A percentile compares a stretch with the other conserved stretches of the same genome.
These are phyloP conservation scores for Mycetomoellerius zeteki DNA, from an alignment of 1,140 invertebrate genomes.

Conservation along the genomic window DNA sequence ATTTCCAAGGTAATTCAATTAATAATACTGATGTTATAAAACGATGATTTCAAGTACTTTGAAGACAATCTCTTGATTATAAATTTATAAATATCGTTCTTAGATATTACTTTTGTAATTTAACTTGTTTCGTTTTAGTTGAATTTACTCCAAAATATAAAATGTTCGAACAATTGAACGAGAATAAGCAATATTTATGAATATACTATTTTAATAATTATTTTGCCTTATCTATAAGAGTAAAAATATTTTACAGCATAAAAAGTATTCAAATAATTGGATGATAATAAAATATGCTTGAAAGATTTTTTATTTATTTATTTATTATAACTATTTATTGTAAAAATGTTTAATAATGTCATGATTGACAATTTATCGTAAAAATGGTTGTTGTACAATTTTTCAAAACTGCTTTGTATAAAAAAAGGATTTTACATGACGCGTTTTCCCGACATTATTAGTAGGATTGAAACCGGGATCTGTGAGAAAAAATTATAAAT, in stretches of 20 bases:
- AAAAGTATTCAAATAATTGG: neutral
- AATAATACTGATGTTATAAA: neutral
- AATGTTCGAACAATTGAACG: neutral
- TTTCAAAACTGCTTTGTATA: neutral
- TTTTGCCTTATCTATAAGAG: neutral
- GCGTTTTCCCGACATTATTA: neutral
- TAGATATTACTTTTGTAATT: neutral
- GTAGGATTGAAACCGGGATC: conserved; percentile 27
- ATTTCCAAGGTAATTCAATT: conserved; percentile 15
- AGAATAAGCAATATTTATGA: neutral
- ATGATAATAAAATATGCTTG: neutral
- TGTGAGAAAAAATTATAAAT: conserved; percentile 49
- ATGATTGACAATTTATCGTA: neutral
- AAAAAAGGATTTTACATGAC: neutral
- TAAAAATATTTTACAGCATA: neutral
- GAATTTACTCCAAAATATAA: neutral
- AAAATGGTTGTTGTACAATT: neutral
- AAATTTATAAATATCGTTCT: conserved; percentile 15
- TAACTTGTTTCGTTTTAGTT: neutral
- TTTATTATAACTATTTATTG: neutral
- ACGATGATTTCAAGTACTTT: neutral
- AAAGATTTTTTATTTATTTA: neutral
- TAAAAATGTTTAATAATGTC: neutral
- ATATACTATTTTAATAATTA: neutral
- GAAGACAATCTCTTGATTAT: neutral